Conservation (phyloP, 2,888 invertebrate genomes). For the Alviniconcha strummeri region DNA sequence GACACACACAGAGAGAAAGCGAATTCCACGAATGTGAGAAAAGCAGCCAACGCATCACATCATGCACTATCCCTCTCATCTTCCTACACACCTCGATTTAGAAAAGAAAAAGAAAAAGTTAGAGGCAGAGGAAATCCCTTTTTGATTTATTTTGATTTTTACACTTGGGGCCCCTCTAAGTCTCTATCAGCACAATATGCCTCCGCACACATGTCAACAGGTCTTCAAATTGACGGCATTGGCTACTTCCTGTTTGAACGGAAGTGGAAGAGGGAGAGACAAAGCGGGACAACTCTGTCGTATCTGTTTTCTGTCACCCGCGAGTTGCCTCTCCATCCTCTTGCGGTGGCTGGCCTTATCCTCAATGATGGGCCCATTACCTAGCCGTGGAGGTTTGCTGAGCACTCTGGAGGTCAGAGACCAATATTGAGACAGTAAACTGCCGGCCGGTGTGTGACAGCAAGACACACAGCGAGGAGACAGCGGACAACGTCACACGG, state of each 20-base stretch:
- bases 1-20: background rate
- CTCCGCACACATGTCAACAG: slow-evolving; percentile 14
- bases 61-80: too few relatives aligned
- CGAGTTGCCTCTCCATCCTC: background rate
- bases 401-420: background rate
- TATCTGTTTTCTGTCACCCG: slow-evolving; percentile 30
- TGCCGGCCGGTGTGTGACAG: background rate
- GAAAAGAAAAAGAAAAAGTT: too few relatives aligned
- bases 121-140: too few relatives aligned
- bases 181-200: background rate
- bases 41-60: too few relatives aligned
- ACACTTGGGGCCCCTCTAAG: too few relatives aligned
- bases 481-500: background rate
- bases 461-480: background rate
- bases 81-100: too few relatives aligned
- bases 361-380: background rate
- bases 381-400: background rate
- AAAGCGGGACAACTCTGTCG: slow-evolving; percentile 16
- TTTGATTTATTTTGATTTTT: too few relatives aligned
- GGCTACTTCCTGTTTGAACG: slow-evolving; percentile 30
- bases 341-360: background rate
- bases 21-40: too few relatives aligned
- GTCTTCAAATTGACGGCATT: slow-evolving; percentile 22
- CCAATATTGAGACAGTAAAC: slow-evolving; percentile 4
- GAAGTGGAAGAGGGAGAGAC: slow-evolving; percentile 23